Percentiles rank a stretch among this genome's conserved stretches.
phyloP scores from a whole-genome alignment of 2,888 invertebrate species.

The Diplolepis rosae region DNA sequence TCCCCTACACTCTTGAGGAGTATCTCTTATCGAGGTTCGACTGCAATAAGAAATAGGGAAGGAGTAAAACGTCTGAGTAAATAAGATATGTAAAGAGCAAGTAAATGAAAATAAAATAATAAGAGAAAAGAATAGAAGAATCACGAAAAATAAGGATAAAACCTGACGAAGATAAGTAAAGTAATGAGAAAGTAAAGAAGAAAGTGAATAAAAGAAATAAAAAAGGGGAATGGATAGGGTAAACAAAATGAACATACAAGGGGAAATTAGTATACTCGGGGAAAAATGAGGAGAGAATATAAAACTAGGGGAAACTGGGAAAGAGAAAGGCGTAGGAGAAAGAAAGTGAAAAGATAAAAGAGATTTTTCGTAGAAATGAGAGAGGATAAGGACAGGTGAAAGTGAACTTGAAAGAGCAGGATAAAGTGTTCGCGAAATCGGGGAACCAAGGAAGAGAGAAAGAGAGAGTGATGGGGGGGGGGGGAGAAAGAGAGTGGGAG shows the following conservation, averaged over 20 bases:
- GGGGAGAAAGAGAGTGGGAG: conserved; percentile 22
- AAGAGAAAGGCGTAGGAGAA: conserved; percentile 8
- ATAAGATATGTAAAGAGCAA: neutral
- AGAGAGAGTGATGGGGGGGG: conserved; percentile 1
- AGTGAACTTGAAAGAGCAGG: neutral
- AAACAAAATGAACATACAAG: neutral
- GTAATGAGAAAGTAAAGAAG: neutral
- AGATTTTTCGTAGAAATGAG: conserved; percentile 11
- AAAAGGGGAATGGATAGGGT: neutral
- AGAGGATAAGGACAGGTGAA: neutral
- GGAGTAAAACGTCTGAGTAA: neutral
- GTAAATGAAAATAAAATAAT: neutral
- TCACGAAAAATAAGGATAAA: neutral
- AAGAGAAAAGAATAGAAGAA: neutral
- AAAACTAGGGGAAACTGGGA: neutral
- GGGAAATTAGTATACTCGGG: too few species aligned
- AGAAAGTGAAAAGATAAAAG: neutral
- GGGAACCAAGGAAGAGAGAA: neutral
- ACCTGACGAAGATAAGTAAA: neutral
- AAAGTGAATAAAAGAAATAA: neutral
- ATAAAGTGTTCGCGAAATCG: too few species aligned
- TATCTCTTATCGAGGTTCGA: neutral
- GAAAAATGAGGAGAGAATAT: neutral
- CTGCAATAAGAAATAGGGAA: neutral
- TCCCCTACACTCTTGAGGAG: neutral